phyloP scores from a whole-genome alignment of 1,140 invertebrate species.

The Elymnias hypermnestra region DNA sequence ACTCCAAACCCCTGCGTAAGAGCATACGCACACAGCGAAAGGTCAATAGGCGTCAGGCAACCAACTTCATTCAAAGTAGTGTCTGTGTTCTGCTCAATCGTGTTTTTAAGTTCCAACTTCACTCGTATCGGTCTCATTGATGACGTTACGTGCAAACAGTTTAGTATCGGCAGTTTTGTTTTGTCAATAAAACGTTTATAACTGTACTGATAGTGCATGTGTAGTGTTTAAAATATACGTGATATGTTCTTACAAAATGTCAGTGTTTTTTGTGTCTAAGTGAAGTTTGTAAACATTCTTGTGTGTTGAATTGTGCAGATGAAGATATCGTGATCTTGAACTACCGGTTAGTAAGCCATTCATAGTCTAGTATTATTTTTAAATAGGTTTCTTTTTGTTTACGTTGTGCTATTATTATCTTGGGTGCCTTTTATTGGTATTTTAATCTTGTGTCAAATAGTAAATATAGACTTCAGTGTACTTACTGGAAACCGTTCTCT shows the following conservation, averaged over 20 bases:
- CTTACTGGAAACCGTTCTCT: no score
- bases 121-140: slow-evolving; percentile 44
- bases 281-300: slow-evolving; percentile 20
- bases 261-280: slow-evolving; percentile 8
- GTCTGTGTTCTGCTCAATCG: slow-evolving; percentile 27
- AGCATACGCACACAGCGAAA: slow-evolving; percentile 40
- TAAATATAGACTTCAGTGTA: no score
- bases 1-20: slow-evolving; percentile 49
- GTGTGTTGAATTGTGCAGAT: slow-evolving; percentile 10
- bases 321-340: slow-evolving; percentile 14
- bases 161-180: slow-evolving; percentile 47
- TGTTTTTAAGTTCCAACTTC: slow-evolving; percentile 45
- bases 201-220: slow-evolving; percentile 29
- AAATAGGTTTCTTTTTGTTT: no score
- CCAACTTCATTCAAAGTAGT: slow-evolving; percentile 59
- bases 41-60: slow-evolving; percentile 28
- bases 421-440: no score
- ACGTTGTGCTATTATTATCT: no score
- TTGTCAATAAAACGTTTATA: slow-evolving; percentile 50
- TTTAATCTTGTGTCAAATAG: no score
- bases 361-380: no score
- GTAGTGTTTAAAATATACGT: slow-evolving; percentile 19
- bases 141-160: slow-evolving; percentile 59
- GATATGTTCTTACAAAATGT: slow-evolving; percentile 3
- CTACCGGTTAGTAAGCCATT: slow-evolving; percentile 9